Evolutionary conservation across 2,113 vertebrate genomes (phyloP).

Genomic region (Scophthalmus maximus): DNA sequence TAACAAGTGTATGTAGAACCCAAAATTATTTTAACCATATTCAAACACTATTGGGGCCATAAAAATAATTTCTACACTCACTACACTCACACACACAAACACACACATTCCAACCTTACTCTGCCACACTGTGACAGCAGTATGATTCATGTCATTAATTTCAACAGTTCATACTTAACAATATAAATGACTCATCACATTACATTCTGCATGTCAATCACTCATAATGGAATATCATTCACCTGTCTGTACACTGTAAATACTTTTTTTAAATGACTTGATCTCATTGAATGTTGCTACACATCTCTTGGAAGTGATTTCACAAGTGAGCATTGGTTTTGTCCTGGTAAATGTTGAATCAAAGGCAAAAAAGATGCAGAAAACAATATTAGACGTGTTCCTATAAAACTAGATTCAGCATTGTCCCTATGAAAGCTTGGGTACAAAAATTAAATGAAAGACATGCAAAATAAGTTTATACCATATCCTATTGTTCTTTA

Average conservation of each 20-base stretch:
- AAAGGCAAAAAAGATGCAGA: too few species aligned
- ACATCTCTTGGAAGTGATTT: too few species aligned
- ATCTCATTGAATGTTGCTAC: background rate
- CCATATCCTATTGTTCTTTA: background rate
- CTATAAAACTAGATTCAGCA: too few species aligned
- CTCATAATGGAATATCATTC: background rate
- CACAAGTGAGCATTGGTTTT: too few species aligned
- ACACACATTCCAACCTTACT: background rate
- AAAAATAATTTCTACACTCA: background rate
- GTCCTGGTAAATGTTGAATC: too few species aligned
- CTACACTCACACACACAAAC: conserved; percentile 1
- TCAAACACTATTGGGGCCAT: background rate
- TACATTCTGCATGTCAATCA: conserved; percentile 26
- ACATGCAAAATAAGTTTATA: too few species aligned
- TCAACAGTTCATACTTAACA: conserved; percentile 22
- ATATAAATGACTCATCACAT: conserved; percentile 42
- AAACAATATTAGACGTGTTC: too few species aligned
- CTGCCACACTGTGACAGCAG: conserved; percentile 10
- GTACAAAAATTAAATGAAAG: too few species aligned
- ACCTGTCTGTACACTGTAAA: background rate
- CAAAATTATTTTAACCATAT: background rate
- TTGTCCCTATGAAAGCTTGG: too few species aligned
- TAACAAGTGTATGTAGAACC: background rate
- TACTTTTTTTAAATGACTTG: background rate
- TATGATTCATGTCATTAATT: conserved; percentile 56